Conservation (phyloP, 2,113 vertebrate genomes). For the Phrynosoma blainvillii region DNA sequence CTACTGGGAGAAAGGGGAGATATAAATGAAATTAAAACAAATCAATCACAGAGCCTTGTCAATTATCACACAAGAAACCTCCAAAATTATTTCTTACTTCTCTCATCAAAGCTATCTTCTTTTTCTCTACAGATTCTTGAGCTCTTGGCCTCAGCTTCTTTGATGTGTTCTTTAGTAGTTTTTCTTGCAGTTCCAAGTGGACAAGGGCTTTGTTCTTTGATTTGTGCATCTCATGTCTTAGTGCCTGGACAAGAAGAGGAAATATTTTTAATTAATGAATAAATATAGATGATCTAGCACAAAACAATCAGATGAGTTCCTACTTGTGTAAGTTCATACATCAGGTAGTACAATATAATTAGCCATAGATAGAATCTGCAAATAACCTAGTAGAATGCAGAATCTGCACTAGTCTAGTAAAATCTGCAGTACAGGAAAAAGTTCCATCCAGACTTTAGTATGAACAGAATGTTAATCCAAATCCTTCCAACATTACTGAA, state of each 20-base stretch:
- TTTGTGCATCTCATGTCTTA: conserved; percentile 89
- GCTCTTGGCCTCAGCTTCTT: conserved; percentile 71
- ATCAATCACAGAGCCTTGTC: not conserved
- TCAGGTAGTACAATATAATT: not conserved
- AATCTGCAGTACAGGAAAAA: not conserved
- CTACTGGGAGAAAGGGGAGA: too few species aligned
- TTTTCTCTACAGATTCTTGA: conserved; percentile 76
- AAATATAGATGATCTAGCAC: not conserved
- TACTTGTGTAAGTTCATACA: not conserved
- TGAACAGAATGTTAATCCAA: not conserved
- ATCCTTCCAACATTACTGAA: not conserved
- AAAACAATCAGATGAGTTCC: not conserved
- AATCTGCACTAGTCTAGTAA: too few species aligned
- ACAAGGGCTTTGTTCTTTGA: conserved; percentile 87
- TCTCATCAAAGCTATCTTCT: conserved; percentile 82
- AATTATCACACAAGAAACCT: not conserved
- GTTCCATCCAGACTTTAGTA: too few species aligned
- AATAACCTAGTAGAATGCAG: too few species aligned
- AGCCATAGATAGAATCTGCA: too few species aligned
- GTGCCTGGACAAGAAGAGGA: conserved; percentile 68
- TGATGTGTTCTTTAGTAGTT: conserved; percentile 73
- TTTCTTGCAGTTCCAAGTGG: conserved; percentile 89
- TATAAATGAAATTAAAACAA: too few species aligned
- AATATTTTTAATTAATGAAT: conserved; percentile 1
- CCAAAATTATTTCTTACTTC: conserved; percentile 78